A percentile compares a stretch with the other conserved stretches of the same genome.
phyloP scores from a whole-genome alignment of 1,140 invertebrate genomes.

The Ladona fulva region DNA sequence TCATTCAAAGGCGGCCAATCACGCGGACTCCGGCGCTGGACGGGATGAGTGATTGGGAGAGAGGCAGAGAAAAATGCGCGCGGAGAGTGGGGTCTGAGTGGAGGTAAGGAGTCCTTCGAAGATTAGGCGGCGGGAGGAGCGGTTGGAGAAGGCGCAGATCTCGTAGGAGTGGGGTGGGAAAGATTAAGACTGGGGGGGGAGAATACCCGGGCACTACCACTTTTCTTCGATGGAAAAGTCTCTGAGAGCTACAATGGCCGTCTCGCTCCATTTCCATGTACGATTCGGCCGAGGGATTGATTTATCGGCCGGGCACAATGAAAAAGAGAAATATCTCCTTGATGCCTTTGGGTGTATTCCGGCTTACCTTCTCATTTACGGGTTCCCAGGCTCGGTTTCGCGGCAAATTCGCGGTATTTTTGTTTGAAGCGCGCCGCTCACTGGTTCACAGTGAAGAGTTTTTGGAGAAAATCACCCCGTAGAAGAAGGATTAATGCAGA shows the following conservation, averaged over 20 bases:
- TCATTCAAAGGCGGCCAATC: conserved; percentile 3
- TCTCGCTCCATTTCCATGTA: background rate
- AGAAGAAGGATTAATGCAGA: too few relatives aligned
- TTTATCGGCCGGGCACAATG: too few relatives aligned
- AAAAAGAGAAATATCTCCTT: background rate
- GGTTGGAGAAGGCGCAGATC: too few relatives aligned
- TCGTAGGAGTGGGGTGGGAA: background rate
- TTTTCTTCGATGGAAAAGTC: background rate
- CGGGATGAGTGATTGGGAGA: background rate
- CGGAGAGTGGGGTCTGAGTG: background rate
- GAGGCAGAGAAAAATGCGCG: background rate
- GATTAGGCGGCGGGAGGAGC: background rate
- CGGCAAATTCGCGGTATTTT: background rate
- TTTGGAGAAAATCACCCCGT: too few relatives aligned
- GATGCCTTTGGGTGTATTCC: background rate
- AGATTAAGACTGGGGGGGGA: background rate
- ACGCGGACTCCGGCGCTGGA: background rate
- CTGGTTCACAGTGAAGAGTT: too few relatives aligned
- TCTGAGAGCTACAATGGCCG: background rate
- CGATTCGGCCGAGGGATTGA: background rate
- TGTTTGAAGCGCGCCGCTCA: too few relatives aligned
- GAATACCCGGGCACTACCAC: background rate
- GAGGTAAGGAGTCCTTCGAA: background rate
- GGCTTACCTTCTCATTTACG: background rate
- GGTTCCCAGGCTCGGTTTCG: background rate